Evolutionary conservation across 2,113 vertebrate species (phyloP).

Genomic region (Dipodomys spectabilis): DNA sequence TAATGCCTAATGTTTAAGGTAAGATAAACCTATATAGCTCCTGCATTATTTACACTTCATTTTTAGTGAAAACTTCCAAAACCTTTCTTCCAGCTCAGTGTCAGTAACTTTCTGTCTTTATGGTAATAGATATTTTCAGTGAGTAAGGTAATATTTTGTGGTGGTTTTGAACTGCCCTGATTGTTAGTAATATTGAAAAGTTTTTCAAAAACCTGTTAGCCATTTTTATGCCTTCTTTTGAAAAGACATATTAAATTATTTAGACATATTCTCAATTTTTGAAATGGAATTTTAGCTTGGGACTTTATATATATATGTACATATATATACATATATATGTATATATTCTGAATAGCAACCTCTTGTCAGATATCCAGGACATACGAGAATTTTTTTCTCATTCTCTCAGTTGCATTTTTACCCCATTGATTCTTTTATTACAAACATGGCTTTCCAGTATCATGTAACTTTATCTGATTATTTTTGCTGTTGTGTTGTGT

Average conservation of each 20-base stretch:
- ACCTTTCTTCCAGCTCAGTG: background rate
- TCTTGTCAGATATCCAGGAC: background rate
- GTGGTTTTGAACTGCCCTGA: too few species aligned
- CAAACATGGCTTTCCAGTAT: background rate
- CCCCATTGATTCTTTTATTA: background rate
- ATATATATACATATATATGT: too few species aligned
- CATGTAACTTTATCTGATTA: background rate
- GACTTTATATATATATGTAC: too few species aligned
- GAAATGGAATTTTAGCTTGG: background rate
- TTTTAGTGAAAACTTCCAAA: background rate
- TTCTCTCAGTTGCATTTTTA: background rate
- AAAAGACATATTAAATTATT: background rate
- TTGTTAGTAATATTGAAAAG: background rate
- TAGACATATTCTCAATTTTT: too few species aligned
- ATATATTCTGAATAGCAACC: background rate
- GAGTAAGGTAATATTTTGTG: background rate
- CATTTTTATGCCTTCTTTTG: background rate
- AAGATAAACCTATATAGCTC: background rate
- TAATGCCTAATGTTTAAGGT: background rate
- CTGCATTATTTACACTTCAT: background rate
- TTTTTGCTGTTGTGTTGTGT: background rate
- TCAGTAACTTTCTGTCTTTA: background rate
- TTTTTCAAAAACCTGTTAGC: background rate
- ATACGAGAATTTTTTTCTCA: background rate
- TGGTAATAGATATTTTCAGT: background rate